These are phyloP conservation scores for Branchinecta sandiegonensis DNA, from an alignment of 2,888 invertebrate genomes.

Conservation along the genomic window DNA sequence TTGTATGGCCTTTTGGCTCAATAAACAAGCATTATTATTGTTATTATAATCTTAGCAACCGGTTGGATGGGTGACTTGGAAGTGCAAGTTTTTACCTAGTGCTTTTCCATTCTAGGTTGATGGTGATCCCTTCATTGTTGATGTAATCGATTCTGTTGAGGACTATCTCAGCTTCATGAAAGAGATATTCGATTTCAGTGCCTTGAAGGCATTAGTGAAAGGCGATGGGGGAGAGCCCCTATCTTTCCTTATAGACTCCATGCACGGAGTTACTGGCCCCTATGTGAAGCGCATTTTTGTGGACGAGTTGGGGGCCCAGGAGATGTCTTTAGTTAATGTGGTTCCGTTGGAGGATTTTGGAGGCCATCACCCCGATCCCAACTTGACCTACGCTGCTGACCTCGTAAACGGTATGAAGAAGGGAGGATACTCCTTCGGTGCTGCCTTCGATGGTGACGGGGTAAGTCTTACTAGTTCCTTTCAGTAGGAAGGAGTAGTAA, in stretches of 20 bases:
- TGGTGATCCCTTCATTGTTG: constrained; percentile 56
- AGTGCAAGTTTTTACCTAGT: too few relatives aligned
- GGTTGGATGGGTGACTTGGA: too few relatives aligned
- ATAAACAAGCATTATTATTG: too few relatives aligned
- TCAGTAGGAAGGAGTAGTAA: too few relatives aligned
- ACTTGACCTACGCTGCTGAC: constrained; percentile 72
- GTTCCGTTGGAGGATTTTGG: constrained; percentile 86
- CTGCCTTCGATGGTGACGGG: constrained; percentile 98
- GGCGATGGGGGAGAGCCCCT: constrained; percentile 49
- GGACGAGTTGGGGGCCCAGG: constrained; percentile 62
- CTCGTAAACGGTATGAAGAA: constrained; percentile 43
- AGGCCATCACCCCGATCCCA: constrained; percentile 92
- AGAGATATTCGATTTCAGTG: constrained; percentile 84
- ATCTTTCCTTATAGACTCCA: constrained; percentile 74
- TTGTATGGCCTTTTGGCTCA: too few relatives aligned
- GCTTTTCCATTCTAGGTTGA: constrained; percentile 43
- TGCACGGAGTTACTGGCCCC: constrained; percentile 96
- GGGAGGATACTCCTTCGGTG: constrained; percentile 62
- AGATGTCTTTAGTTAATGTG: constrained; percentile 55
- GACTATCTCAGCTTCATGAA: constrained; percentile 86
- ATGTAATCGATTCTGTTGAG: constrained; percentile 76
- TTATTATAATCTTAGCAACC: too few relatives aligned
- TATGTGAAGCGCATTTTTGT: constrained; percentile 80
- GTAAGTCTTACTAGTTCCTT: constrained; percentile 32
- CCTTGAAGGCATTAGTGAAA: constrained; percentile 55